These are phyloP conservation scores for Erethizon dorsatum DNA, from an alignment of 2,797 vertebrate genomes.

Conservation along the genomic window DNA sequence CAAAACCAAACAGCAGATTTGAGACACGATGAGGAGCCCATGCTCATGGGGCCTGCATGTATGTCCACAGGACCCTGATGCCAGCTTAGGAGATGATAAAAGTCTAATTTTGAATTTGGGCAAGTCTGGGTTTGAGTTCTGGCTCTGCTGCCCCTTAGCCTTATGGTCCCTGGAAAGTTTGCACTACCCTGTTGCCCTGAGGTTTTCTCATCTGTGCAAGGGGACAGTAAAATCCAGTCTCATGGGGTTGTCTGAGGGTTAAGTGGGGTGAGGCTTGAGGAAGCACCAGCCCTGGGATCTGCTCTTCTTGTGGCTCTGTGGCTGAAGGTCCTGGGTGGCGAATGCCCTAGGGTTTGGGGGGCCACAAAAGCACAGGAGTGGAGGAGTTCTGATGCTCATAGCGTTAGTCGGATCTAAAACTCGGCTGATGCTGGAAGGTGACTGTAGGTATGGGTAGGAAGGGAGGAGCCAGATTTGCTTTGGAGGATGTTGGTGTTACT, in stretches of 20 bases:
- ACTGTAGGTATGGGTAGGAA: background rate
- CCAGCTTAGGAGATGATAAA: accelerated
- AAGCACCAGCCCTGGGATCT: background rate
- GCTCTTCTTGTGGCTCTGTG: background rate
- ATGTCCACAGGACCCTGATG: background rate
- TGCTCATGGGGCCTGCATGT: background rate
- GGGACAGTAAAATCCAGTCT: background rate
- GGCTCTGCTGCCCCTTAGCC: background rate
- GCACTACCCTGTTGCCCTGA: background rate
- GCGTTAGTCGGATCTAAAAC: background rate
- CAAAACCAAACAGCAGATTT: background rate
- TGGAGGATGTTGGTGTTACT: background rate
- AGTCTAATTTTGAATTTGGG: background rate
- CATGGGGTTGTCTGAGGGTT: accelerated
- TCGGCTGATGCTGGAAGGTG: background rate
- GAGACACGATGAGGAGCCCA: accelerated
- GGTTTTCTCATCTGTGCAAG: background rate
- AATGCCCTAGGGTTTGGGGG: background rate
- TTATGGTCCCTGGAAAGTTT: background rate
- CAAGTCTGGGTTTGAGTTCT: background rate
- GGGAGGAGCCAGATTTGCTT: background rate
- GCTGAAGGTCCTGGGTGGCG: background rate
- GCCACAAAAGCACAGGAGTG: accelerated
- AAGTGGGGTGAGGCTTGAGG: background rate
- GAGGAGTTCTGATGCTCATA: background rate